Evolutionary conservation across 2,888 invertebrate genomes (phyloP).

Genomic region (Agelastica alni): DNA sequence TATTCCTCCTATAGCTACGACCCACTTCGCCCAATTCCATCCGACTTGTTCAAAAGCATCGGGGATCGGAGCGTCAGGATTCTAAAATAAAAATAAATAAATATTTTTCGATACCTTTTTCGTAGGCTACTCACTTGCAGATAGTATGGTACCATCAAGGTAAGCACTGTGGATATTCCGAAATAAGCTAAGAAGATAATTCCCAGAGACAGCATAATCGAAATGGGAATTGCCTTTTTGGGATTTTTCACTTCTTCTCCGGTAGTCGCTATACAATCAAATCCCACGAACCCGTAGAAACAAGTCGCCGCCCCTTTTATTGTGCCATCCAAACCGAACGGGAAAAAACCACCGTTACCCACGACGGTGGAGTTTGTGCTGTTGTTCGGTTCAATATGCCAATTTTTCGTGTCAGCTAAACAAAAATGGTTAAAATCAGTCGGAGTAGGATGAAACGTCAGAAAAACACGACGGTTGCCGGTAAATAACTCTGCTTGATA

Average conservation of each 20-base stretch:
- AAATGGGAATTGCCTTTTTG: conserved; percentile 82
- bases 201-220: conserved; percentile 80
- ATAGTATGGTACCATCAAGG: conserved; percentile 85
- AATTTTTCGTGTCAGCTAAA: conserved; percentile 33
- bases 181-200: conserved; percentile 88
- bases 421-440: too few species aligned
- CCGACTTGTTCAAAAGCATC: conserved; percentile 74
- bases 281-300: conserved; percentile 93
- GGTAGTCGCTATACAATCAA: conserved; percentile 87
- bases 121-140: conserved; percentile 60
- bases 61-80: conserved; percentile 79
- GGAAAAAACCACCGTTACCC: conserved; percentile 81
- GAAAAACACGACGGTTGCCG: too few species aligned
- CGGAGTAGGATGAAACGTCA: too few species aligned
- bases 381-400: conserved; percentile 18
- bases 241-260: conserved; percentile 91
- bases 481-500: too few species aligned
- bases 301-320: conserved; percentile 81
- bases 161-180: conserved; percentile 84
- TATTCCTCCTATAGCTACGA: conserved; percentile 83
- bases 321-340: conserved; percentile 79
- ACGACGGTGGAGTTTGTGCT: conserved; percentile 39
- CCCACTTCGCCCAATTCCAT: conserved; percentile 78
- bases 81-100: conserved; percentile 56
- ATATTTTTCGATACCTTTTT: neutral